Conservation (phyloP, 2,113 vertebrate species). For the Sterna hirundo region DNA sequence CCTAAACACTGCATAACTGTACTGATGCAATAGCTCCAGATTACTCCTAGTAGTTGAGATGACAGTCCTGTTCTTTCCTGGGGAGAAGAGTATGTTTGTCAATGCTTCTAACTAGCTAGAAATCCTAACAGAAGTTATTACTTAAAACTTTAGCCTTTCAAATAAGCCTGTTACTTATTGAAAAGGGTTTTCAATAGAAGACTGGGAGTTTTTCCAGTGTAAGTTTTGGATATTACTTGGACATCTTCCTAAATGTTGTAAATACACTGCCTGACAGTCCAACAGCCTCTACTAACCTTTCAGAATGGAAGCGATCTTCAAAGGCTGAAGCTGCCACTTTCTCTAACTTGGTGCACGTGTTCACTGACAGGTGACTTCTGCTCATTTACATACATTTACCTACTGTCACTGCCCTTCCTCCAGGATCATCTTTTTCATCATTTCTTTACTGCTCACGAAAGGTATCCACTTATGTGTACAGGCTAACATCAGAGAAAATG, state of each 20-base stretch:
- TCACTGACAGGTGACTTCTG: not conserved
- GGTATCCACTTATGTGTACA: not conserved
- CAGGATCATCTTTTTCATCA: not conserved
- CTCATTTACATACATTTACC: not conserved
- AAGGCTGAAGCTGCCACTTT: not conserved
- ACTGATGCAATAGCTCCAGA: slow-evolving; percentile 22
- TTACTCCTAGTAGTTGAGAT: not conserved
- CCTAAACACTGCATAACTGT: not conserved
- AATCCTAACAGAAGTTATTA: not conserved
- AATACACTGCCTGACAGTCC: not conserved
- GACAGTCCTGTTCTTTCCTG: not conserved
- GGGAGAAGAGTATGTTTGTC: not conserved
- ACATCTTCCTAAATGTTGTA: not conserved
- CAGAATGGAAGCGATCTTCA: not conserved
- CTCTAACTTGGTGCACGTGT: accelerated
- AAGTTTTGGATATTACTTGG: not conserved
- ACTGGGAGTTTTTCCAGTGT: not conserved
- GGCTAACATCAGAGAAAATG: not conserved
- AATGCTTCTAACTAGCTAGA: not conserved
- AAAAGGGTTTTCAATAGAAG: not conserved
- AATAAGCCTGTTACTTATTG: not conserved
- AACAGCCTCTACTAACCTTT: not conserved
- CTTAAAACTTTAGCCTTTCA: not conserved
- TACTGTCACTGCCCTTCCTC: not conserved
- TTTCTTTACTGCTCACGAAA: not conserved